Conservation (phyloP, 2,797 vertebrate species). For the Lophotriccus pileatus region DNA sequence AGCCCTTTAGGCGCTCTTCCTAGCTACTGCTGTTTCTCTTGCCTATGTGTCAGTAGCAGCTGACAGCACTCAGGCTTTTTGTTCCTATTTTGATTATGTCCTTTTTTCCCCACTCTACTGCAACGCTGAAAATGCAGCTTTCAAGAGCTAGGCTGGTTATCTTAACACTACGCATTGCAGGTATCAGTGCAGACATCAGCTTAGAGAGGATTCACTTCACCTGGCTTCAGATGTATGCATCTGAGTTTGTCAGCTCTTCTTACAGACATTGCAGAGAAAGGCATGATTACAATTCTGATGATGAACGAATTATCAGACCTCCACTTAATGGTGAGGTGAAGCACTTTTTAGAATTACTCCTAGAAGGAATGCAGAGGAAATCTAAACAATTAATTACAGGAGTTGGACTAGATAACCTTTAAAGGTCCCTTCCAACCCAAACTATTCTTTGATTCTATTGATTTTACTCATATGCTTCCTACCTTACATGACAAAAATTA, state of each 20-base stretch:
- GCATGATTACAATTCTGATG: not conserved
- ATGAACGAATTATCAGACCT: not conserved
- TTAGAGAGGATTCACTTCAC: not conserved
- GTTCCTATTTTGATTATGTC: not conserved
- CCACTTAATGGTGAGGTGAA: not conserved
- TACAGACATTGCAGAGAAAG: not conserved
- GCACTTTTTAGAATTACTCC: not conserved
- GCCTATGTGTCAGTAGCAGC: not conserved
- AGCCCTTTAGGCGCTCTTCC: not conserved
- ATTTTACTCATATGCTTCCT: not conserved
- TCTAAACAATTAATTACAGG: not conserved
- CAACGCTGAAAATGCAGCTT: not conserved
- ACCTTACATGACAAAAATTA: not conserved
- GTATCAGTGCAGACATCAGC: fast-evolving
- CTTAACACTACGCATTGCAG: not conserved
- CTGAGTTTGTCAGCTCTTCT: not conserved
- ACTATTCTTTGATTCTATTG: not conserved
- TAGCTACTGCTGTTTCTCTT: not conserved
- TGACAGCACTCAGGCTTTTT: not conserved
- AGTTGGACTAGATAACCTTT: not conserved
- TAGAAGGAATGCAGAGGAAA: not conserved
- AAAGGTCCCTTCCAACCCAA: not conserved
- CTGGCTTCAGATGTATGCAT: not conserved
- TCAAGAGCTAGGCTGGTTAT: not conserved
- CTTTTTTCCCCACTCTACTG: not conserved